Conservation (phyloP, 2,797 vertebrate species). For the Diceros bicornis region DNA sequence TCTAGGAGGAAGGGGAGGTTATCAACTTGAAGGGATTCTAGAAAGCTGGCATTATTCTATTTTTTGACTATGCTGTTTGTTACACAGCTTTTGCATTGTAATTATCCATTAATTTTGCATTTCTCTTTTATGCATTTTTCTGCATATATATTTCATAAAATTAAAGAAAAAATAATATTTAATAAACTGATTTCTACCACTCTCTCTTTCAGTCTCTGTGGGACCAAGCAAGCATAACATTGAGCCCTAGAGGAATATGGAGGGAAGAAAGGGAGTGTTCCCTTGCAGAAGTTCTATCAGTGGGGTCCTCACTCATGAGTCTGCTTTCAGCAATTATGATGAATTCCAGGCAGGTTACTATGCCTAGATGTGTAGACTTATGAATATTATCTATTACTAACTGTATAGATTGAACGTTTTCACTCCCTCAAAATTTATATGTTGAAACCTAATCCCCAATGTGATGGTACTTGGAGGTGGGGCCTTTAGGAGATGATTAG, state of each 20-base stretch:
- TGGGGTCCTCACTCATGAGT: not conserved
- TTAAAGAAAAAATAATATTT: not conserved
- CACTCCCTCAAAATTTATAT: not conserved
- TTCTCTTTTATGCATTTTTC: not conserved
- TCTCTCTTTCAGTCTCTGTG: not conserved
- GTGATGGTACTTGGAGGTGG: not conserved
- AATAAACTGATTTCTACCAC: not conserved
- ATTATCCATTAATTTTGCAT: slow-evolving; percentile 26
- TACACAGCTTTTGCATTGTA: not conserved
- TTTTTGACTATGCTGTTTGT: not conserved
- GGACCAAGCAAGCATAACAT: not conserved
- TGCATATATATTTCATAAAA: not conserved
- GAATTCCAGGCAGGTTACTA: not conserved
- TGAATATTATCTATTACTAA: not conserved
- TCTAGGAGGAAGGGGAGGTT: not conserved
- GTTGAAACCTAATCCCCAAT: not conserved
- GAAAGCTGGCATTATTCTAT: not conserved
- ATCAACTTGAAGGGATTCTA: not conserved
- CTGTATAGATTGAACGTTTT: not conserved
- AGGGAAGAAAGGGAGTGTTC: not conserved
- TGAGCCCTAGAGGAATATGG: not conserved
- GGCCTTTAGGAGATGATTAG: not conserved
- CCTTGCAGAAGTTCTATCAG: not conserved
- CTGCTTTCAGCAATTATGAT: not conserved
- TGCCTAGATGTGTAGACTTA: not conserved